These are phyloP conservation scores for Clupea harengus DNA, from an alignment of 2,113 vertebrate species.

Conservation along the genomic window DNA sequence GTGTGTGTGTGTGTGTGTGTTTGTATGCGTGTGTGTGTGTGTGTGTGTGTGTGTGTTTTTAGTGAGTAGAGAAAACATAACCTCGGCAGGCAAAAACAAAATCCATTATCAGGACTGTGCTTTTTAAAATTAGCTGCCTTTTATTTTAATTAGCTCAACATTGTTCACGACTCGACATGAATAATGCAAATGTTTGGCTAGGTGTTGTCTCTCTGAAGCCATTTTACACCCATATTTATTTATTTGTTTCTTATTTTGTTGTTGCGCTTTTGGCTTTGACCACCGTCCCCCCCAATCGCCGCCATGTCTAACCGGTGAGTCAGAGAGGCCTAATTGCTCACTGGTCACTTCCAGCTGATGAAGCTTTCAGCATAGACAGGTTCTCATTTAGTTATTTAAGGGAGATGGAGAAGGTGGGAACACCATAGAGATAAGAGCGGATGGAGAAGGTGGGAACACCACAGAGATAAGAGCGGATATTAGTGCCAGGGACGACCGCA, in stretches of 20 bases:
- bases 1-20: background rate
- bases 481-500: background rate
- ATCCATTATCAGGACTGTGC: slow-evolving; percentile 28
- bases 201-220: slow-evolving; percentile 29
- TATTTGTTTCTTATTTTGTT: background rate
- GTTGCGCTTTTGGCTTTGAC: background rate
- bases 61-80: background rate
- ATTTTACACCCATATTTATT: slow-evolving; percentile 15
- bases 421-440: slow-evolving; percentile 20
- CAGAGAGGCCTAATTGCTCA: slow-evolving; percentile 25
- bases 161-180: slow-evolving; percentile 38
- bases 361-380: slow-evolving; percentile 19
- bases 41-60: background rate
- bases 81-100: background rate
- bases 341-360: slow-evolving; percentile 12
- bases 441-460: slow-evolving; percentile 24
- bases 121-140: slow-evolving; percentile 42
- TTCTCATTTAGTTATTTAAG: slow-evolving; percentile 28
- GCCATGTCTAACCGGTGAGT: slow-evolving; percentile 25
- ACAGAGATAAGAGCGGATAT: slow-evolving; percentile 21
- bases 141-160: slow-evolving; percentile 46
- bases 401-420: slow-evolving; percentile 17
- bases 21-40: background rate
- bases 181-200: slow-evolving; percentile 44
- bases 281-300: background rate